Evolutionary conservation across 2,113 vertebrate species (phyloP).

Genomic region (Pachypanchax playfairii): DNA sequence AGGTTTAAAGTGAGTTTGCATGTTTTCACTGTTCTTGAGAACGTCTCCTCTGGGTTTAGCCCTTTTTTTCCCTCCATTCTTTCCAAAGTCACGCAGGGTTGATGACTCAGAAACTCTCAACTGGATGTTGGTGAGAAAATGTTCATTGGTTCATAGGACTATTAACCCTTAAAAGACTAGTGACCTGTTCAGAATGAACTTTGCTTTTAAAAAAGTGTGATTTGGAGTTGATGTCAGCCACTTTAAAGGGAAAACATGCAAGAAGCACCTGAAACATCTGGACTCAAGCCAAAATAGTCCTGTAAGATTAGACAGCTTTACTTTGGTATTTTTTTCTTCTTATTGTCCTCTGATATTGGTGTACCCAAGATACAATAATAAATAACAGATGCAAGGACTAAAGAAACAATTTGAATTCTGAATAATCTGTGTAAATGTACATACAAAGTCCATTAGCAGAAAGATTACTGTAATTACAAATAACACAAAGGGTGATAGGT

Average conservation of each 20-base stretch:
- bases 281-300: no score
- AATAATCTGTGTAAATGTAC: no score
- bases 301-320: not conserved
- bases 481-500: no score
- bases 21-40: slow-evolving; percentile 23
- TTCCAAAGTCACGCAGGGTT: slow-evolving; percentile 17
- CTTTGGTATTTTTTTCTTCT: not conserved
- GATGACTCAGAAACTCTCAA: slow-evolving; percentile 25
- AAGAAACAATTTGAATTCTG: no score
- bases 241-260: not conserved
- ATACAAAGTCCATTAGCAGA: no score
- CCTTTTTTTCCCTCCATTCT: slow-evolving; percentile 1
- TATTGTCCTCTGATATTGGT: not conserved
- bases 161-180: slow-evolving; percentile 9
- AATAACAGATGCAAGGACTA: no score
- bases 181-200: not conserved
- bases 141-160: slow-evolving; percentile 22
- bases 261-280: no score
- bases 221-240: not conserved
- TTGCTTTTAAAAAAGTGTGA: not conserved
- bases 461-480: no score
- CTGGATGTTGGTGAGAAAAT: slow-evolving; percentile 38
- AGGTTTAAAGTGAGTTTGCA: slow-evolving; percentile 37
- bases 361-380: no score
- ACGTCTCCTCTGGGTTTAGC: slow-evolving; percentile 30